Evolutionary conservation across 92 coral and sea anemone genomes (phyloP).

Genomic region (Epizoanthus illoricatus): DNA sequence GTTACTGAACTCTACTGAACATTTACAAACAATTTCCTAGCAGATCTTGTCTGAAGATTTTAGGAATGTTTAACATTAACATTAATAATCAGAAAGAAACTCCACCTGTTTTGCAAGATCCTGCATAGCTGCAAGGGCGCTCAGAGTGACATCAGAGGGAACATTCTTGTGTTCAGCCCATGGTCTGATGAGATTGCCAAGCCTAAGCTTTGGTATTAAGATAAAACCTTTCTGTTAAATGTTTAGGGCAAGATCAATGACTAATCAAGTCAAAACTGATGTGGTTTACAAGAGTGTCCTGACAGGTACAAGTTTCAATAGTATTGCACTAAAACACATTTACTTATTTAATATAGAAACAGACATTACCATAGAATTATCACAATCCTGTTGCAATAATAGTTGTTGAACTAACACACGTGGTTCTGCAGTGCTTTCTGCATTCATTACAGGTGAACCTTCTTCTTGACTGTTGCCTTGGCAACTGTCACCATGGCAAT

Average conservation of each 20-base stretch:
- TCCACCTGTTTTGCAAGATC: conserved; percentile 21
- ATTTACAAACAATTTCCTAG: too few relatives aligned
- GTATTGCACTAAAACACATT: too few relatives aligned
- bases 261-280: too few relatives aligned
- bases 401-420: background rate
- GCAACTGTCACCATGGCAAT: background rate
- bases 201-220: conserved; percentile 17
- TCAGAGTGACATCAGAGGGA: background rate
- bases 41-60: too few relatives aligned
- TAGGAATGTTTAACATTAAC: background rate
- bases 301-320: too few relatives aligned
- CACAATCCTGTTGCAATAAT: background rate
- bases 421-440: background rate
- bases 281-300: too few relatives aligned
- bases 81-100: background rate
- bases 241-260: background rate
- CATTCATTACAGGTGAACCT: background rate
- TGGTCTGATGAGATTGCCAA: conserved; percentile 13
- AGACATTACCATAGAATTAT: conserved; percentile 4
- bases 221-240: background rate
- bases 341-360: too few relatives aligned
- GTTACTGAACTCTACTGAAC: too few relatives aligned
- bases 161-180: conserved; percentile 6
- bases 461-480: background rate
- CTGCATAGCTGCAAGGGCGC: conserved; percentile 29